Evolutionary conservation across 2,888 invertebrate species (phyloP).

Genomic region (Stenchaetothrips biformis): DNA sequence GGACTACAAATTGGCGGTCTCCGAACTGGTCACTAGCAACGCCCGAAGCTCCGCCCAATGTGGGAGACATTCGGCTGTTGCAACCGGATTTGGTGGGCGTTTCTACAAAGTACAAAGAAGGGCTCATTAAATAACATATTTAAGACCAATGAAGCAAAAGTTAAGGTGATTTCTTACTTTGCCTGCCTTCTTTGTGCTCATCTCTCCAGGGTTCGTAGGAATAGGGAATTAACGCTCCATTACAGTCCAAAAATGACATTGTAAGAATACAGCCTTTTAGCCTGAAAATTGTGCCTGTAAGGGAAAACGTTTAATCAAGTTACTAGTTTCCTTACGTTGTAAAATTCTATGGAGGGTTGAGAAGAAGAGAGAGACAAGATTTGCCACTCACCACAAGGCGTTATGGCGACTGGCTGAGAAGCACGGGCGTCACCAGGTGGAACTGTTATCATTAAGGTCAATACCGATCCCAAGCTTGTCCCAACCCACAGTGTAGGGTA

Average conservation of each 20-base stretch:
- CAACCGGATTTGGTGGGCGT: slow-evolving; percentile 58
- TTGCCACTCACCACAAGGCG: slow-evolving; percentile 69
- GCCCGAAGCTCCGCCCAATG: slow-evolving; percentile 52
- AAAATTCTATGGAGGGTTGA: not conserved
- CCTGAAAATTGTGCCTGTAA: slow-evolving; percentile 86
- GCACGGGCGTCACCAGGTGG: slow-evolving; percentile 75
- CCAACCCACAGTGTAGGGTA: slow-evolving; percentile 96
- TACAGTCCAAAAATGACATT: slow-evolving; percentile 94
- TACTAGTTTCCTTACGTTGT: not conserved
- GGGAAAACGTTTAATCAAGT: not conserved
- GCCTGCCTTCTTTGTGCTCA: slow-evolving; percentile 61
- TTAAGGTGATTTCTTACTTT: slow-evolving; percentile 42
- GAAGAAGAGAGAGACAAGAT: slow-evolving; percentile 35
- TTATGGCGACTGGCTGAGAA: slow-evolving; percentile 80
- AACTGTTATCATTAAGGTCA: slow-evolving; percentile 80
- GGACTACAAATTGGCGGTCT: slow-evolving; percentile 88
- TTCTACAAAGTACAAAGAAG: slow-evolving; percentile 43
- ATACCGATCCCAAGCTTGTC: slow-evolving; percentile 91
- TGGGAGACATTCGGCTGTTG: slow-evolving; percentile 72
- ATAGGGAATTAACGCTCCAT: slow-evolving; percentile 85
- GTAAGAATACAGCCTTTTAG: slow-evolving; percentile 91
- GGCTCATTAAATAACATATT: not conserved
- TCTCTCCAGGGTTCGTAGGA: slow-evolving; percentile 91
- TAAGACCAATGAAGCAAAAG: too few relatives aligned
- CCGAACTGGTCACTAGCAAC: slow-evolving; percentile 49